Base-by-base conservation (phyloP, 2,113 vertebrate species). In the Alexandromys fortis region DNA sequence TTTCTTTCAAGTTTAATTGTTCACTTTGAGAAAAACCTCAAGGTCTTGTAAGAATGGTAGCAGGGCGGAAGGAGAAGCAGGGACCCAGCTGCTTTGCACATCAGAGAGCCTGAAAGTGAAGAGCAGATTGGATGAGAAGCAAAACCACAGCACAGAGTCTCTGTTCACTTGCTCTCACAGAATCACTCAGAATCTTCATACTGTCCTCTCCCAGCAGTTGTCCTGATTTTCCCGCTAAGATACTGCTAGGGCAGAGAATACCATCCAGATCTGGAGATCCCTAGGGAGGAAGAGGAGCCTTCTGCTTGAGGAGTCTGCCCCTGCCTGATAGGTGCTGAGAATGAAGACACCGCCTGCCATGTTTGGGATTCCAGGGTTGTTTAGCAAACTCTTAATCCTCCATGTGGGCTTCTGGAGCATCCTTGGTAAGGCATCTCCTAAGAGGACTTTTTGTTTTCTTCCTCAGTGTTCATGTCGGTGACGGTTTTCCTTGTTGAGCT, bases 61-160 rank as follows among this genome's bases (percentile, higher is more conserved):
- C n/a, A 63, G 94, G 73, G 13, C 77, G 83, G 95, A 96, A 94
- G 75, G 65, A 96, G 77, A 89, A 96, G 78, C 86, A 58, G 78
- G 82, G 92, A 94, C 90, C 21, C 88, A 92, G 91, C 83, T 91
- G 42, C 90, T 96, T 58, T 95, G 83, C 88, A 81, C 83, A 96
- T 91, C 13, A 79, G 81, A 67, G 92, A n/a, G 26, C 91, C 95
- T 92, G 95, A 92, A 98, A 97, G 86, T 91, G 94, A 96, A 42
- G 73, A 83, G 58, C 35, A 67, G 14, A 45, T 33, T 35, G 94
- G 67, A 86, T 86, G 78, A 91, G 95, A 93, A 95, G 35, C 87
- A 94, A 97, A 98, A 95, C 96, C 97, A 97, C 97, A 95, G 72
- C 85, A 78, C 85, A 87, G 55, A 45, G 65, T 90, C 63, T 93